Evolutionary conservation across 2,888 invertebrate genomes (phyloP), one percentile per base, ranked within the genome.

Genomic region (Chrysolina oricalcia): DNA sequence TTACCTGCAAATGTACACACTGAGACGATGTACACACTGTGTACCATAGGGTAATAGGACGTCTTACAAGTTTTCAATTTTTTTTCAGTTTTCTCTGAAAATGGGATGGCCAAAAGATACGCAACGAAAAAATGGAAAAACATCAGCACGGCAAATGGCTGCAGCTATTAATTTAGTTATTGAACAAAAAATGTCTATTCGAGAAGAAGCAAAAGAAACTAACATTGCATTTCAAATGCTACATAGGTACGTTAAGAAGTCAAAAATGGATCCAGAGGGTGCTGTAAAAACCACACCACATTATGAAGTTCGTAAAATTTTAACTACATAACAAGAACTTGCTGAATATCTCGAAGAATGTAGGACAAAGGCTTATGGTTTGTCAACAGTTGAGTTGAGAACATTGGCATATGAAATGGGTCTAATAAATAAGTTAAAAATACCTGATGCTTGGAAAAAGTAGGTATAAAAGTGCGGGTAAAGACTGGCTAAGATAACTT

Each of bases 81-180:
- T n/a, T n/a, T 27, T 48, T 48, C 56, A 81, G 81, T 81, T 81
- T 86, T 91, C 91, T 73, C 90, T 96, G 96, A 96, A 95, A 93
- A 88, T n/a, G n/a, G n/a, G n/a, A n/a, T n/a, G n/a, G n/a, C n/a
- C n/a, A n/a, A n/a, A n/a, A n/a, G n/a, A n/a, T n/a, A n/a, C n/a
- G n/a, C n/a, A 53, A 19, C 53, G 53, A 53, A 21, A 53, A 53
- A 53, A 19, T 53, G 53, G 53, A 19, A 21, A 19, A 19, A 53
- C 53, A 21, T 53, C 53, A 21, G 19, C 17, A 15, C 19, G 19
- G 19, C 8, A 19, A 19, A 53, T 53, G 53, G 53, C 23, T 19
- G 19, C 19, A 53, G 53, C 53, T 6, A 19, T 53, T 19, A 53
- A 19, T 19, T 19, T 53, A 53, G 19, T 53, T 11, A 19, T 21